Evolutionary conservation across 2,797 vertebrate genomes (phyloP), one percentile per base, ranked within the genome.

Genomic region (Dromococcyx pavoninus): DNA sequence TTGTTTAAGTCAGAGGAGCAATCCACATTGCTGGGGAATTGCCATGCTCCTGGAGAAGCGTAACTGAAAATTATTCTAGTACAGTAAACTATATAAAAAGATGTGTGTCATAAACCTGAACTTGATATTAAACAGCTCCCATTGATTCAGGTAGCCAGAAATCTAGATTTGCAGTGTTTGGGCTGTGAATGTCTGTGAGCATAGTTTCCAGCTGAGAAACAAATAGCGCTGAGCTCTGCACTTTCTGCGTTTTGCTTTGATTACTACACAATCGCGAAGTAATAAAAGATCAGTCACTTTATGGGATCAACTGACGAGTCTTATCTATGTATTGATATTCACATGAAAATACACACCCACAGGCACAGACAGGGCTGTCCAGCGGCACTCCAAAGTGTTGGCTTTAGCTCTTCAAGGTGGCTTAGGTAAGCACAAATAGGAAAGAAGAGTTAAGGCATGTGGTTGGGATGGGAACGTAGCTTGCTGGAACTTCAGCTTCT

Each of bases 401-500:
- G 30, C 61, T 71, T 70, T 54, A 33, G 5, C 61, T 66, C 25
- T 53, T 7, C 0, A 0, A 57, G 41, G n/a, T 7, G 35, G 7
- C 43, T 7, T 32, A 12, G 6, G 32, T n/a, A 76, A 92, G 87
- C 48, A 91, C 35, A 5, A 35, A 66, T n/a, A 67, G 80, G 48
- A 56, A 53, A 81, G 75, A 70, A 62, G 83, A 66, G 61, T 39
- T 77, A 88, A 91, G 91, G 73, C 43, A 0, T 56, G 44, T 0
- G 0, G 62, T 28, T 93, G 41, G 62, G 83, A n/a, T 90, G 79
- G 73, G 44, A 89, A 66, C 4, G 3, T 7, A 46, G 64, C 62
- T 91, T 92, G 77, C 67, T 67, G 64, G 66, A 87, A 78, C 61
- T 96, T 43, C 65, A 61, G 43, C 62, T 94, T 76, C 83, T 89